Conservation (phyloP, 2,797 vertebrate genomes). For the Gymnoscopelus braueri region DNA sequence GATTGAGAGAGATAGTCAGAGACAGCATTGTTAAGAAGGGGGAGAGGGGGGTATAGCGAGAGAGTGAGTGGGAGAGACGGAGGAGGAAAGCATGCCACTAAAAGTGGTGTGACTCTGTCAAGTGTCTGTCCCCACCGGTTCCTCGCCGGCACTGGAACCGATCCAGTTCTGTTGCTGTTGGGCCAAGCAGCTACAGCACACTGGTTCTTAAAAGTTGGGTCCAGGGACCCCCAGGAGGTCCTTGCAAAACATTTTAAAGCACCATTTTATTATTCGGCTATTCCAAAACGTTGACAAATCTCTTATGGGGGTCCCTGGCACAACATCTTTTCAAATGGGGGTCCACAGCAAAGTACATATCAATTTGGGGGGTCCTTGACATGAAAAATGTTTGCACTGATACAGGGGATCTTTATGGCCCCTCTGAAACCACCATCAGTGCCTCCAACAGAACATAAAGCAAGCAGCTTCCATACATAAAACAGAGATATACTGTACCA, state of each 20-base stretch:
- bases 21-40: conserved; percentile 40
- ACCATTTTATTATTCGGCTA: too few relatives aligned
- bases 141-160: conserved; percentile 27
- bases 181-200: conserved; percentile 14
- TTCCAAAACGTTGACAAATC: too few relatives aligned
- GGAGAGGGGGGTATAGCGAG: background rate
- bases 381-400: too few relatives aligned
- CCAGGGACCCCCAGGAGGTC: conserved; percentile 16
- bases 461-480: conserved; percentile 16
- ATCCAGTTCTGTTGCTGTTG: conserved; percentile 28
- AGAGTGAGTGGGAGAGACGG: conserved; percentile 8
- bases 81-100: conserved; percentile 38
- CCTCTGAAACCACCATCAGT: too few relatives aligned
- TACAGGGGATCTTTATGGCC: too few relatives aligned
- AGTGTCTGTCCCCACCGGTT: conserved; percentile 18
- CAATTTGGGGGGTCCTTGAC: too few relatives aligned
- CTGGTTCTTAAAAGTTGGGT: conserved; percentile 27
- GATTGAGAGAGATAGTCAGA: conserved; percentile 20
- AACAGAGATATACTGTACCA: background rate
- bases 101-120: conserved; percentile 26
- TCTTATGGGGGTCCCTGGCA: too few relatives aligned
- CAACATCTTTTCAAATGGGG: too few relatives aligned
- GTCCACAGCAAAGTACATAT: too few relatives aligned
- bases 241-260: background rate
- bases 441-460: conserved; percentile 16